These are phyloP conservation scores for Notarius lentiginosus DNA, from an alignment of 2,113 vertebrate species.

Conservation along the genomic window DNA sequence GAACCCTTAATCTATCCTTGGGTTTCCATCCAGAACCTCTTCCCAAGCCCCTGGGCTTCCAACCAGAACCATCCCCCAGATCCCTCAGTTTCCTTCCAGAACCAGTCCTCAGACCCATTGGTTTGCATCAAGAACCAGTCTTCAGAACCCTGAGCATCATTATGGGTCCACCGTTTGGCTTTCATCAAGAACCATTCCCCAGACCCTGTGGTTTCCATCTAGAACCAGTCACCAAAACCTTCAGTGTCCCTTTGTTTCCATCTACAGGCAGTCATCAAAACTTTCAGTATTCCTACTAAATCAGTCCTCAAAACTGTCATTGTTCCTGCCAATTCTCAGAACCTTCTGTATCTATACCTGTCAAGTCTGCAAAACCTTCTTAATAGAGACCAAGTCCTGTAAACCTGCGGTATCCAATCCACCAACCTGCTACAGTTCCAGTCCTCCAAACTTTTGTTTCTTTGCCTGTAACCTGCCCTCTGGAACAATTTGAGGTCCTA, in stretches of 20 bases:
- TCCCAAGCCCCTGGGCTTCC: not conserved
- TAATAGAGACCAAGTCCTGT: not conserved
- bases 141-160: not conserved
- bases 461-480: not conserved
- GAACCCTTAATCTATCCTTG: not conserved
- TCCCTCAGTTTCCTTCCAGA: not conserved
- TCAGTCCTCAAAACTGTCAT: not conserved
- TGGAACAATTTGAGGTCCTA: not conserved
- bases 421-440: not conserved
- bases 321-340: not conserved
- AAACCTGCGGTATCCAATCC: not conserved
- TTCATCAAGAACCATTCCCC: not conserved
- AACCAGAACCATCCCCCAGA: not conserved
- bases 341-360: not conserved
- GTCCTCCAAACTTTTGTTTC: not conserved
- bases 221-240: not conserved
- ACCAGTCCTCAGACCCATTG: not conserved
- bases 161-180: not conserved
- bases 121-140: not conserved
- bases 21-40: not conserved
- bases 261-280: not conserved
- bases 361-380: not conserved
- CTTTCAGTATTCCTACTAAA: not conserved
- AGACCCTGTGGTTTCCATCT: not conserved
- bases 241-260: not conserved